Conservation (phyloP, 2,797 vertebrate species). For the Simalia tracyae region DNA sequence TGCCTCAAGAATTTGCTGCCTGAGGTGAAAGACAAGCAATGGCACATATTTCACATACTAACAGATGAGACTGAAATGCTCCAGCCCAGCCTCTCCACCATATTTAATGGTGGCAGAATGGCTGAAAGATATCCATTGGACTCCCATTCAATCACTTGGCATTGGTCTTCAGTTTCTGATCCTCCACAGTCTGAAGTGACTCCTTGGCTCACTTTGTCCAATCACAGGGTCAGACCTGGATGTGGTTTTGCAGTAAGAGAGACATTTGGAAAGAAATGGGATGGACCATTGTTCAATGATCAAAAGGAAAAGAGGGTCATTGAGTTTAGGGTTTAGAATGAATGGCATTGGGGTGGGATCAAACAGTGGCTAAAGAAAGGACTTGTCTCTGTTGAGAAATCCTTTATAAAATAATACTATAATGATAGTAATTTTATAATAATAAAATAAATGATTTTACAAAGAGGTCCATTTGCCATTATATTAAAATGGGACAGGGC, state of each 20-base stretch:
- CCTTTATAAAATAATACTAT: not conserved
- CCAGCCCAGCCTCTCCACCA: not conserved
- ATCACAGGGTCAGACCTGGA: not conserved
- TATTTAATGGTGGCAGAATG: not conserved
- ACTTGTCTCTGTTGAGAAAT: not conserved
- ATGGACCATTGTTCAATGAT: not conserved
- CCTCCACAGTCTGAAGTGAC: not conserved
- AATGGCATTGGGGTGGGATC: not conserved
- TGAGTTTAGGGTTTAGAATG: not conserved
- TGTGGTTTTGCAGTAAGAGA: not conserved
- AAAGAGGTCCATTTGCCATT: no score
- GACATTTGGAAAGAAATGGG: not conserved
- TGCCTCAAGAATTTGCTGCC: not conserved
- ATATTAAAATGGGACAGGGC: no score
- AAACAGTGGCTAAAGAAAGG: not conserved
- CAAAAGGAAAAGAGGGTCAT: no score
- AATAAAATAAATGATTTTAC: no score
- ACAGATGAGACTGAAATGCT: not conserved
- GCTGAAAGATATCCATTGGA: not conserved
- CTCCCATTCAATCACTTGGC: not conserved
- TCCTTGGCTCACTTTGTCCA: not conserved
- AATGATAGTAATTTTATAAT: not conserved
- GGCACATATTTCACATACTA: not conserved
- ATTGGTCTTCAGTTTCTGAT: not conserved
- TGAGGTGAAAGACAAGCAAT: not conserved